phyloP scores from a whole-genome alignment of 2,113 vertebrate species.

The Pterocles gutturalis region DNA sequence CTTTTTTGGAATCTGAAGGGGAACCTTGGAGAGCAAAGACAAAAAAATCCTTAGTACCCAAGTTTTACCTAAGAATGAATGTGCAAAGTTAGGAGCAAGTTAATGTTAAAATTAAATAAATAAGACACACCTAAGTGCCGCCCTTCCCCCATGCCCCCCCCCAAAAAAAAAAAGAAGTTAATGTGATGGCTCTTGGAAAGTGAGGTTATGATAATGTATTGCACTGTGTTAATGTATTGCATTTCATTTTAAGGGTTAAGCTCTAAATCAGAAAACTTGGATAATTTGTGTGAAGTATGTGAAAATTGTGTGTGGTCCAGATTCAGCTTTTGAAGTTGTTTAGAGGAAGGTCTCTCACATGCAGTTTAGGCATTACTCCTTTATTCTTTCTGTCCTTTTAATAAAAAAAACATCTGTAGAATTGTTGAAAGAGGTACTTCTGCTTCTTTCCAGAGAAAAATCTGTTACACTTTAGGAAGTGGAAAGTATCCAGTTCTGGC shows the following conservation, averaged over 20 bases:
- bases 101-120: not conserved
- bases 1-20: not conserved
- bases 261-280: not conserved
- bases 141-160: accelerated
- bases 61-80: not conserved
- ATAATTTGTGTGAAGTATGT: not conserved
- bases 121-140: not conserved
- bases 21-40: not conserved
- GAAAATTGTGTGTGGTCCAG: not conserved
- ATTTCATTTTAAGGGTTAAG: not conserved
- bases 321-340: not conserved
- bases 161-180: not conserved
- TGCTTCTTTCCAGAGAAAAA: not conserved
- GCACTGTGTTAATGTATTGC: not conserved
- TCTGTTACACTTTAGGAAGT: not conserved
- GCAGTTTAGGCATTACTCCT: not conserved
- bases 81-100: not conserved
- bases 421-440: not conserved
- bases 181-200: not conserved
- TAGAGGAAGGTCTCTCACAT: not conserved
- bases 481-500: not conserved
- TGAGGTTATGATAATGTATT: not conserved
- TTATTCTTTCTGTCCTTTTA: not conserved
- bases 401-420: not conserved
- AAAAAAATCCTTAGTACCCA: not conserved